Percentiles rank a stretch among this genome's conserved stretches.
phyloP scores from a whole-genome alignment of 2,888 invertebrate species.

The Polydrusus tereticollis region DNA sequence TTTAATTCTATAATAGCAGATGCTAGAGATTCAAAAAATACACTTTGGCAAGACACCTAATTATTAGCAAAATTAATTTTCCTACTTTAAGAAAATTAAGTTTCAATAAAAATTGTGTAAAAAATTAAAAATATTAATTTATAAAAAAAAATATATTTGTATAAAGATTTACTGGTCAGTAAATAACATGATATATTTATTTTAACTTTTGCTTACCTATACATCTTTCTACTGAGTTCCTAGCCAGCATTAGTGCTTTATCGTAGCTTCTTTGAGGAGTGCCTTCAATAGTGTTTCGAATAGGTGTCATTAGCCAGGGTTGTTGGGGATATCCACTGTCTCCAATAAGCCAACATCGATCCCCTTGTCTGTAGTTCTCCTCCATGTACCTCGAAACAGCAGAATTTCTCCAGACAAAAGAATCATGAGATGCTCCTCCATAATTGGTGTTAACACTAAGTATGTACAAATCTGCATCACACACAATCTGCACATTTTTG shows the following conservation, averaged over 20 bases:
- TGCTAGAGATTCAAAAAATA: background rate
- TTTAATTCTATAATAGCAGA: background rate
- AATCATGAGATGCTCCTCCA: constrained; percentile 33
- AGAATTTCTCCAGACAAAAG: constrained; percentile 35
- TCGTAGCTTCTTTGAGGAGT: constrained; percentile 38
- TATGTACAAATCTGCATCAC: constrained; percentile 35
- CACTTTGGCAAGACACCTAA: background rate
- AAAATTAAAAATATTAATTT: background rate
- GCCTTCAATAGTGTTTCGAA: constrained; percentile 20
- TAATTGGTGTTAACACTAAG: constrained; percentile 33
- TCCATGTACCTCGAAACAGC: constrained; percentile 2
- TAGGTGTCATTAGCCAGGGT: constrained; percentile 46
- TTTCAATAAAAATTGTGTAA: background rate
- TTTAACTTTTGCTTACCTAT: constrained; percentile 18
- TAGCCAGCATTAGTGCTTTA: constrained; percentile 11
- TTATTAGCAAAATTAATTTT: background rate
- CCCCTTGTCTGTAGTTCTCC: constrained; percentile 11
- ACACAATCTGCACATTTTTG: constrained; percentile 39
- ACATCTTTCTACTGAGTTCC: constrained; percentile 44
- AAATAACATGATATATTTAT: background rate
- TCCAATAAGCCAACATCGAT: constrained; percentile 36
- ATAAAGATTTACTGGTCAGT: background rate
- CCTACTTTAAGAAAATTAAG: background rate
- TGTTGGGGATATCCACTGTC: constrained; percentile 46
- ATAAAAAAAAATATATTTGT: background rate